Evolutionary conservation across 2,113 vertebrate species (phyloP), one percentile per base, ranked within the genome.

Genomic region (Chelonoidis abingdonii): DNA sequence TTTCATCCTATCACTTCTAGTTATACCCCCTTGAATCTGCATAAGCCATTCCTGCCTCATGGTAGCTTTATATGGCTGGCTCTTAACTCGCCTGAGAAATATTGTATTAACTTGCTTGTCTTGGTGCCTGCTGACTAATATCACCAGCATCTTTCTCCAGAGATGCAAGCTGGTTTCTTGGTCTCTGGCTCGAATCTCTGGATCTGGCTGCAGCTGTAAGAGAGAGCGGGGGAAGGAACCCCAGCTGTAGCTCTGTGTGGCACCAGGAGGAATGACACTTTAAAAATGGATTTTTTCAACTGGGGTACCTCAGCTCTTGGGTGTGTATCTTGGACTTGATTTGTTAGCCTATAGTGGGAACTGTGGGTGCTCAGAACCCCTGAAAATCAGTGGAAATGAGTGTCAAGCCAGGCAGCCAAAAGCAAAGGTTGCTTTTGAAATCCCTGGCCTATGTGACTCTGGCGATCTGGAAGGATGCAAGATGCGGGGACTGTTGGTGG

Each of bases 1-100:
- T 95, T 97, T 97, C 92, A 97, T 52, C 93, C 88, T 86, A 95
- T 97, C 88, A 90, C 80, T 97, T 91, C 84, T 90, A 69, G 90
- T 97, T 97, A 96, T 94, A 91, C 84, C 82, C 84, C 57, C 83
- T 69, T 35, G 89, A 93, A 56, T 69, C 83, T 94, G n/a, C 86
- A 47, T 87, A 92, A 91, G 54, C 62, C 89, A 59, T 84, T n/a
- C 91, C 59, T 97, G 76, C 87, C n/a, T 57, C 35, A 2, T 81
- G 88, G 13, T 25, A 54, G 86, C 86, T 95, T 95, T 94, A 95
- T 94, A 93, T 91, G 95, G 96, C 93, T 95, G 89, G 82, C 76
- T 75, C 47, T 89, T 2, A 54, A 24, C 49, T 65, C 52, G 80
- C 80, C 84, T 54, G 57, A 69, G 90, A 88, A 59, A 49, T 84